Base-by-base conservation (phyloP, 2,888 invertebrate genomes). In the Pandemis heparana region DNA sequence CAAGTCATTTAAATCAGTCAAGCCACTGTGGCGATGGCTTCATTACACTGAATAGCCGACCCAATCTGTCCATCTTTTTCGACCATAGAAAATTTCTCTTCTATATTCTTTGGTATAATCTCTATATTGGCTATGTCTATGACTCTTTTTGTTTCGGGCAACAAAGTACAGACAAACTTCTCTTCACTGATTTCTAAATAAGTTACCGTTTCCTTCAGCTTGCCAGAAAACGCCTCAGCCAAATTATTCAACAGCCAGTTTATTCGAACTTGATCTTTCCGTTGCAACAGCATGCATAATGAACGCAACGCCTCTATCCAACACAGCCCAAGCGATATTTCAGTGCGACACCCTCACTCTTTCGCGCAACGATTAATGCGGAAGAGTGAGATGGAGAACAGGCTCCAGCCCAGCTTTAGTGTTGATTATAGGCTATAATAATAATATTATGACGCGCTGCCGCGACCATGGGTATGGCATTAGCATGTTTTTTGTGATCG, bases 211-310 rank as follows among this genome's bases (percentile, higher is more conserved):
- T 56, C 18, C 56, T 23, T 23, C 56, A 56, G 23, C 56, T 56
- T 18, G 4, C 23, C 38, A 38, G 39, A 18, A 63, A 43, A 43
- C 18, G 12, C 18, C 41, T 38, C 3, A 14, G 41, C 62, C 9
- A 46, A 48, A 64, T 48, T 64, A 64, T 64, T 23, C 64, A 46
- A n/a, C 18, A 23, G 46, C 64, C 48, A n/a, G 48, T 64, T 46
- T 64, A 38, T 64, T 14, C 64, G 64, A 43, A 48, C 64, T 64
- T 64, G 64, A 64, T 65, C 48, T 51, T 51, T 48, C 64, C 46
- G 43, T 65, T 65, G 64, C 64, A 64, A 64, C 64, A 65, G 64
- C 51, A 65, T 65, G 64, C 51, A 51, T 65, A 65, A 65, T 65
- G 64, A 48, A 65, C 16, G 64, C n/a, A 38, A 23, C 53, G 53